phyloP scores from a whole-genome alignment of 2,113 vertebrate species.

The Aspidoscelis tigris region DNA sequence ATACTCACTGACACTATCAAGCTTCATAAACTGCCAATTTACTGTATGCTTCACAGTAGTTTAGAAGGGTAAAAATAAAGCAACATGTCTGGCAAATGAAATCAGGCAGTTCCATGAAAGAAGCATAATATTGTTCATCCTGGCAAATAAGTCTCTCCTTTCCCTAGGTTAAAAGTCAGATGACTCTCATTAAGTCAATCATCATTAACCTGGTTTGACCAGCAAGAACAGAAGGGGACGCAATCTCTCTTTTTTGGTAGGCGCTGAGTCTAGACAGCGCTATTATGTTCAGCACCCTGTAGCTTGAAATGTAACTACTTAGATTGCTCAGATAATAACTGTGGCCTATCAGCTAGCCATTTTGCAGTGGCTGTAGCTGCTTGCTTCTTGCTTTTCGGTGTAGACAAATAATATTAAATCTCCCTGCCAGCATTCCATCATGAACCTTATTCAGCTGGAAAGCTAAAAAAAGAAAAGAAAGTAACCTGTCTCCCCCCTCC shows the following conservation, averaged over 20 bases:
- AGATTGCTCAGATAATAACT: constrained; percentile 61
- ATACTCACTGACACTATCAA: constrained; percentile 19
- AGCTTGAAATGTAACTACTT: constrained; percentile 64
- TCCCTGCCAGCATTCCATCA: constrained; percentile 55
- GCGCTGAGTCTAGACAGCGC: constrained; percentile 50
- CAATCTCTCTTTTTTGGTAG: constrained; percentile 56
- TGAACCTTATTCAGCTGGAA: constrained; percentile 51
- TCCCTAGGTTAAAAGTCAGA: constrained; percentile 47
- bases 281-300: constrained; percentile 51
- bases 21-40: constrained; percentile 11
- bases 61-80: constrained; percentile 52
- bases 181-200: constrained; percentile 56
- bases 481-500: constrained; percentile 55
- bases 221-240: constrained; percentile 56
- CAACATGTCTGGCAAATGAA: constrained; percentile 49
- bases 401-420: constrained; percentile 63
- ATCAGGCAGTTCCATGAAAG: constrained; percentile 39
- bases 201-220: constrained; percentile 55
- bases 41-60: constrained; percentile 7
- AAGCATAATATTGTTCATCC: constrained; percentile 56
- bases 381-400: constrained; percentile 48
- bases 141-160: constrained; percentile 49
- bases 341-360: constrained; percentile 44
- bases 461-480: not conserved
- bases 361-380: constrained; percentile 55